Base-by-base conservation (phyloP, 2,888 invertebrate genomes). In the Sepioteuthis lessoniana region DNA sequence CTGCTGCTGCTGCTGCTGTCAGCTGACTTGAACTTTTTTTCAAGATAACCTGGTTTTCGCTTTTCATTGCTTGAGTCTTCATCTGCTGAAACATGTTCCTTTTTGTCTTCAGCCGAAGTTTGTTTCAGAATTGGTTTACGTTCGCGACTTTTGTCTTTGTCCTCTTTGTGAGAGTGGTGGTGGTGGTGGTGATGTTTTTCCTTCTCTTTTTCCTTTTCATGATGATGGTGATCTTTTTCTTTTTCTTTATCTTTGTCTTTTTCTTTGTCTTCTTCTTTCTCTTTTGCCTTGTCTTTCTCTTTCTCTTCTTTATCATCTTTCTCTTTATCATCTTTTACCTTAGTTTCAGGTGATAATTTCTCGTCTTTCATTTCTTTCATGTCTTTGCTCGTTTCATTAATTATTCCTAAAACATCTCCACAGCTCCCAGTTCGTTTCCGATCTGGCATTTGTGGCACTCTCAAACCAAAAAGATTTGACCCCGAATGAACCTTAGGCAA, bases 351-450 rank as follows among this genome's bases (percentile, higher is more conserved):
- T n/a, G 46, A 47, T 8, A 94, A 8, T 91, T 60, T 47, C 37
- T 93, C 93, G 21, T 94, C 94, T 25, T 55, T 46, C 21, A 46
- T 38, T 46, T 94, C 94, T 46, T 92, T 76, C 60, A 76, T 91
- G 50, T 94, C 93, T 38, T 93, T 93, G 47, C 19, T 93, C 21
- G 93, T n/a, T 50, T 94, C 94, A 35, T 47, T 93, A 60, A 96
- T 95, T 94, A 95, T 95, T 38, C 95, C 95, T 60, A 96, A 93
- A 90, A 95, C 95, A 91, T 96, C 96, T 37, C 96, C 96, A 21
- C 96, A 96, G 95, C 96, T 96, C 7, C 96, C 96, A 0, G 96
- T 96, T n/a, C 96, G 95, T 94, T 96, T 96, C 93, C 96, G 95
- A 92, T 96, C 96, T 42, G 95, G 95, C n/a, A 96, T 94, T 91